Base-by-base conservation (phyloP, 2,113 vertebrate genomes). In the Tichodroma muraria region DNA sequence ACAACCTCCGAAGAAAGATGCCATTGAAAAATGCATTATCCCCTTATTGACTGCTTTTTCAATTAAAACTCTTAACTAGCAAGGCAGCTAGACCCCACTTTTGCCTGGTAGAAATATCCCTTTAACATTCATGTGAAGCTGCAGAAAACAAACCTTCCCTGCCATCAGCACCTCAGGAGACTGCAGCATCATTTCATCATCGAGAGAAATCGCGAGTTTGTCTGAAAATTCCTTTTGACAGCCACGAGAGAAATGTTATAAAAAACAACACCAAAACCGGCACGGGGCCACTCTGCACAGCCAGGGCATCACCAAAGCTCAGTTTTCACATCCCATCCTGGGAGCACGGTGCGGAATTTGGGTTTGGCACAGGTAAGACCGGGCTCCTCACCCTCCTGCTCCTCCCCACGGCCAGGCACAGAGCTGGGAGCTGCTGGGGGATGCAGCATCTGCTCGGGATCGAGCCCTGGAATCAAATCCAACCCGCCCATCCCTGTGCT, bases 11-110 rank as follows among this genome's bases (percentile, higher is more conserved):
- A 85, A 94, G 76, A 86, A 85, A 37, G 38, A 83, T 61, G 79
- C 79, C 52, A 28, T 80, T 76, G 82, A 64, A 82, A 91, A 78
- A 68, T 49, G 60, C 72, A 71, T 91, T 80, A 71, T 80, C 23
- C 13, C 19, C 31, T 75, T 71, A 80, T 10, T 78, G 89, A 80
- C 47, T 88, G 64, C 15, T 91, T 94, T 96, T 88, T 88, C 93
- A 96, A 94, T 95, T 95, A 93, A 88, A 95, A 80, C 52, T 60
- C 31, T 52, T 83, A 73, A 60, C 54, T 31, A 88, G 79, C 42
- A 52, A 73, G 76, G 44, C 70, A 91, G 12, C 52, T 6, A 78
- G 44, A 83, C 76, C 56, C n/a, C 49, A 20, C 24, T 65, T 85
- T 75, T 82, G 15, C n/a, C 38, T 30, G 21, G 49, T 27, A 53